Base-by-base conservation (phyloP, 1,140 invertebrate species). In the Solenopsis invicta region DNA sequence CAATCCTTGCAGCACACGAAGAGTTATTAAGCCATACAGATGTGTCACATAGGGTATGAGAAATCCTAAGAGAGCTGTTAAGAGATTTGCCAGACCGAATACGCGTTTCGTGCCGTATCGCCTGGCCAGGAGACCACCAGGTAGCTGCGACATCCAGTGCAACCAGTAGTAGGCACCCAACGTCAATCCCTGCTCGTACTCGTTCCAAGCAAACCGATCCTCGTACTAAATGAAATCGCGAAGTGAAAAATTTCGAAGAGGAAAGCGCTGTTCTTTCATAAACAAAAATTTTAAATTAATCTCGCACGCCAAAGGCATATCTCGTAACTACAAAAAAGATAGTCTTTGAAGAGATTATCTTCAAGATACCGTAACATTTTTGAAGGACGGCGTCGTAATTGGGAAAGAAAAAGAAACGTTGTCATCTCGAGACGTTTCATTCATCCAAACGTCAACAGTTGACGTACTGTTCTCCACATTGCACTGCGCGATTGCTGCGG, bases 151-250 rank as follows among this genome's bases (percentile, higher is more conserved):
- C 0, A 96, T 12, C 96, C 97, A 97, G 87, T 98, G 97, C 1
- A 97, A 93, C 97, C 97, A 97, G 92, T 97, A 98, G 91, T 97
- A 98, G 0, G 97, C 96, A 0, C 97, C 97, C 29, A 98, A 92
- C 2, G 97, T 95, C n/a, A 97, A 85, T 50, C 96, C 96, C 94
- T 98, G 97, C 59, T 97, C 94, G 59, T 96, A 95, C 72, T 97
- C 97, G 90, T 96, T 96, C 98, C 97, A 98, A 5, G 94, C 82
- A 85, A 97, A 97, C 50, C 96, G 95, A 21, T 95, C 81, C 16
- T 85, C 76, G 4, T 92, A 88, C 88, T 93, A 77, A 56, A 76
- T 84, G 71, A 9, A 56, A 61, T 34, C 18, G 61, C 0, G 1
- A 37, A 62, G 9, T 76, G n/a, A 45, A 80, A 12, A n/a, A 67